These are phyloP conservation scores for Nowickia ferox DNA, from an alignment of 2,888 invertebrate species.

Conservation along the genomic window DNA sequence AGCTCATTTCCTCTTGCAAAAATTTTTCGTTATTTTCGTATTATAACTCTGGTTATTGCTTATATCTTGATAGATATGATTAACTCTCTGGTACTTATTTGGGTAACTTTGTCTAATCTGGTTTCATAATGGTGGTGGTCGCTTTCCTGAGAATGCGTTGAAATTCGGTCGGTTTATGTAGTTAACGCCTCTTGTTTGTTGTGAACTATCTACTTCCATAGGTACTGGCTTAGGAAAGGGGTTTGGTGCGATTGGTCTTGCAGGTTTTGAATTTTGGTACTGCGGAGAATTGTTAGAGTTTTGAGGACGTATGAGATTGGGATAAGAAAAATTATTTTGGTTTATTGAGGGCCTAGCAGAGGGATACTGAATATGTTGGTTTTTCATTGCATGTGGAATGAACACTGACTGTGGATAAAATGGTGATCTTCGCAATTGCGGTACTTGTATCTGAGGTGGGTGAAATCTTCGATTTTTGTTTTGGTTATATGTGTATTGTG, in stretches of 20 bases:
- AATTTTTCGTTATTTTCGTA: not conserved
- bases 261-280: not conserved
- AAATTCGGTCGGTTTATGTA: constrained; percentile 10
- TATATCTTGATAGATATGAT: not conserved
- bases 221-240: not conserved
- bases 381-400: too few species aligned
- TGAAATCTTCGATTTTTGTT: too few species aligned
- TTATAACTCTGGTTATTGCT: too few species aligned
- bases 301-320: not conserved
- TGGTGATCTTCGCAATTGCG: too few species aligned
- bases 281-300: not conserved
- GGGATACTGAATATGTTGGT: too few species aligned
- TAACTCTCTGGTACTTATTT: not conserved
- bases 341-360: too few species aligned
- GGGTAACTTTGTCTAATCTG: not conserved
- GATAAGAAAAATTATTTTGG: too few species aligned
- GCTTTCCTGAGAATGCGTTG: not conserved
- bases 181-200: not conserved
- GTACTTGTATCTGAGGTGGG: too few species aligned
- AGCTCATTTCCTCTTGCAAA: not conserved
- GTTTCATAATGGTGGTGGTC: not conserved
- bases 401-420: too few species aligned
- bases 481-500: too few species aligned
- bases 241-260: constrained; percentile 21
- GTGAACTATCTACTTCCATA: not conserved